Conservation (phyloP, 2,888 invertebrate species). For the Sminthurides aquaticus region DNA sequence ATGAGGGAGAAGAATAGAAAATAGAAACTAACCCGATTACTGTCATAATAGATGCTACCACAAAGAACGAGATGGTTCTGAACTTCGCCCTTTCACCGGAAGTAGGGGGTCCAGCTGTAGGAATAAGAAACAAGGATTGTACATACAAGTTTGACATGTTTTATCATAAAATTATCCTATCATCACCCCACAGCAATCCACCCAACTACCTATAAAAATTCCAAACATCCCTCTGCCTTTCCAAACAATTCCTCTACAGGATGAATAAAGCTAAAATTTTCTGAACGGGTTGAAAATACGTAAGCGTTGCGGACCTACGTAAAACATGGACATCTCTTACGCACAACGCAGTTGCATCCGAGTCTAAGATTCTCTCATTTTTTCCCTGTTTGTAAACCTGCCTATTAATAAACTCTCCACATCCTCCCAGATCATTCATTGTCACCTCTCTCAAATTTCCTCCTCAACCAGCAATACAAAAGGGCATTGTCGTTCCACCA, state of each 20-base stretch:
- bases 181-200: neutral
- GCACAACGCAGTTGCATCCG: too few species aligned
- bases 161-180: neutral
- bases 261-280: too few species aligned
- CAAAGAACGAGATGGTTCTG: constrained; percentile 13
- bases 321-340: too few species aligned
- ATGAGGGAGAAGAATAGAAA: too few species aligned
- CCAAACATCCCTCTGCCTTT: too few species aligned
- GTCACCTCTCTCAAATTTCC: neutral
- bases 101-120: constrained; percentile 11
- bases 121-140: neutral
- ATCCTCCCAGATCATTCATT: neutral
- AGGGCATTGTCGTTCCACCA: neutral
- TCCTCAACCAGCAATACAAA: neutral
- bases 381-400: neutral
- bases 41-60: constrained; percentile 6
- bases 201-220: neutral
- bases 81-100: constrained; percentile 18
- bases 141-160: neutral
- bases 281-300: too few species aligned
- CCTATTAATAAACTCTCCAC: constrained; percentile 3
- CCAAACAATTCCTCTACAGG: too few species aligned
- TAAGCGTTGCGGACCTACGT: too few species aligned
- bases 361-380: too few species aligned
- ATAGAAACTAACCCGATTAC: constrained; percentile 19